These are phyloP conservation scores for Fratercula arctica DNA, from an alignment of 2,797 vertebrate genomes.

Conservation along the genomic window DNA sequence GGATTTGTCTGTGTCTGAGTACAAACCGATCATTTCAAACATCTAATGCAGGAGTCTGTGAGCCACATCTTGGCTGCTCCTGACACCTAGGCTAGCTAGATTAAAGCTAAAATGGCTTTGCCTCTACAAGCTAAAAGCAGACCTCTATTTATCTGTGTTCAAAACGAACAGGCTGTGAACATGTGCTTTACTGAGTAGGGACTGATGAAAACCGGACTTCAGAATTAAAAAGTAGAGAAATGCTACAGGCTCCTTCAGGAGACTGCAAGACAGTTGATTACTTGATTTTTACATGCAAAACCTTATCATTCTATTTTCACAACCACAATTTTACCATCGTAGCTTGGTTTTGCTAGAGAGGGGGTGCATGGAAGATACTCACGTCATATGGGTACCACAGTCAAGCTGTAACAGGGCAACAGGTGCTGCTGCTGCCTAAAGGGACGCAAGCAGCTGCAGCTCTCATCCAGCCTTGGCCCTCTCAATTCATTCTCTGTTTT, in stretches of 20 bases:
- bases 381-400: not conserved
- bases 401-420: not conserved
- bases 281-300: not conserved
- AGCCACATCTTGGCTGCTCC: not conserved
- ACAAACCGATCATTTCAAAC: not conserved
- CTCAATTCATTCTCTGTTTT: not conserved
- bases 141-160: not conserved
- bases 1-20: fast-evolving
- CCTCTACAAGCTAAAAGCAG: not conserved
- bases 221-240: not conserved
- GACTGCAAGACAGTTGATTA: not conserved
- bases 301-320: not conserved
- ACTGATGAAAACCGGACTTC: not conserved
- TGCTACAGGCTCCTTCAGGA: not conserved
- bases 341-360: not conserved
- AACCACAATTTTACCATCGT: not conserved
- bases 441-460: not conserved
- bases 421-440: not conserved
- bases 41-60: not conserved
- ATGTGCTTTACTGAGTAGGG: not conserved
- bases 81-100: not conserved
- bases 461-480: not conserved
- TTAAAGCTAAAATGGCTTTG: not conserved
- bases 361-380: not conserved
- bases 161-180: not conserved